Conservation (phyloP, 2,113 vertebrate genomes). For the Scomber japonicus region DNA sequence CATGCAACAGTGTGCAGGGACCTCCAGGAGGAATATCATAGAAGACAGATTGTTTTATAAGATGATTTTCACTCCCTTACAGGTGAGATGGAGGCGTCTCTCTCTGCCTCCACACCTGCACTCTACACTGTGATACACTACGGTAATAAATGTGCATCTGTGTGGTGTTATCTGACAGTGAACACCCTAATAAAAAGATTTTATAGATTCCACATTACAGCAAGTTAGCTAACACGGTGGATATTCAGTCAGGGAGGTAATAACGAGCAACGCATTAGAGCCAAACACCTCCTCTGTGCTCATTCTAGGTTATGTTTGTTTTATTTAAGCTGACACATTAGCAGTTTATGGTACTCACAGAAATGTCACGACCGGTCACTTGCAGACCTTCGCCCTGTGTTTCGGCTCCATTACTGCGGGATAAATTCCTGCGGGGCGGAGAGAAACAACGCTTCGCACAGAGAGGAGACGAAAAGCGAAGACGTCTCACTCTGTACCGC, state of each 20-base stretch:
- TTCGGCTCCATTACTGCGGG: conserved; percentile 9
- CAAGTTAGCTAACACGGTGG: background rate
- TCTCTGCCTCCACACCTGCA: background rate
- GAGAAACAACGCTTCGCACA: background rate
- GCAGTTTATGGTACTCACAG: conserved; percentile 36
- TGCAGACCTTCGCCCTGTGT: conserved; percentile 45
- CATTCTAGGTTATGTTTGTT: background rate
- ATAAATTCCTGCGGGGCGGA: conserved; percentile 24
- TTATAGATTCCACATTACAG: background rate
- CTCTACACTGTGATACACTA: background rate
- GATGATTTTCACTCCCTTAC: background rate
- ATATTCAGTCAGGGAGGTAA: too few species aligned
- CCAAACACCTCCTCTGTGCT: background rate
- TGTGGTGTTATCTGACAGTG: background rate
- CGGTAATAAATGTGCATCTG: background rate
- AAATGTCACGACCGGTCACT: conserved; percentile 1
- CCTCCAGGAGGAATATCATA: too few species aligned
- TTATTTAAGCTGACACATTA: fast-evolving
- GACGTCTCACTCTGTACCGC: conserved; percentile 32
- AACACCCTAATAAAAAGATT: too few species aligned
- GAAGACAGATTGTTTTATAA: too few species aligned
- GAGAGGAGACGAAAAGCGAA: fast-evolving
- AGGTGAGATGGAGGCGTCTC: background rate
- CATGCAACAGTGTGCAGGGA: background rate
- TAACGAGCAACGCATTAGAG: background rate